Conservation (phyloP, 2,113 vertebrate genomes). For the Peromyscus leucopus region DNA sequence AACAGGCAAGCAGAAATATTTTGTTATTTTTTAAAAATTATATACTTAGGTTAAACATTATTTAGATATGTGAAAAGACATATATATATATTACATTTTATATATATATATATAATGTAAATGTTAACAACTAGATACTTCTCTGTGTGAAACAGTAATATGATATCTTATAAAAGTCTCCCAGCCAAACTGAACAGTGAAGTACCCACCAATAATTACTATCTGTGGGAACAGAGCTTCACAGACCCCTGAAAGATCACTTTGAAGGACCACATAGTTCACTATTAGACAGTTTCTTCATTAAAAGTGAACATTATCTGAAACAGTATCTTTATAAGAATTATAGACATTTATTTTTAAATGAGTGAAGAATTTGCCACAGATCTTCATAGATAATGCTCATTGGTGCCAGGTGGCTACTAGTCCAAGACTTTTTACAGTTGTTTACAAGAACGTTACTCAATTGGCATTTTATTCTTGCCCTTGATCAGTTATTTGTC, state of each 20-base stretch:
- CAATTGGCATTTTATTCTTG: neutral
- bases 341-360: neutral
- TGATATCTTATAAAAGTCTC: neutral
- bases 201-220: neutral
- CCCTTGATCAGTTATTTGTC: neutral
- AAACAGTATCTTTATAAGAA: neutral
- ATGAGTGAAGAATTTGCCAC: neutral
- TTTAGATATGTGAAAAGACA: neutral
- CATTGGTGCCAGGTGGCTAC: neutral
- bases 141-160: neutral
- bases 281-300: slow-evolving; percentile 29
- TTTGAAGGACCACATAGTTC: neutral
- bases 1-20: neutral
- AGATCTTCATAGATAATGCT: accelerated
- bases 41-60: neutral
- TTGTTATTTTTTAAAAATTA: neutral
- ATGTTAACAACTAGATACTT: neutral
- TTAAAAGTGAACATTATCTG: neutral
- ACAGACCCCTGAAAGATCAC: neutral
- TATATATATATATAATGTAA: neutral
- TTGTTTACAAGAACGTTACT: neutral
- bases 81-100: too few relatives aligned
- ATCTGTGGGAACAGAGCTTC: neutral
- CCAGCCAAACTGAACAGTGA: neutral
- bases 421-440: neutral